phyloP scores from a whole-genome alignment of 2,797 vertebrate species.

The Cossypha heuglini region DNA sequence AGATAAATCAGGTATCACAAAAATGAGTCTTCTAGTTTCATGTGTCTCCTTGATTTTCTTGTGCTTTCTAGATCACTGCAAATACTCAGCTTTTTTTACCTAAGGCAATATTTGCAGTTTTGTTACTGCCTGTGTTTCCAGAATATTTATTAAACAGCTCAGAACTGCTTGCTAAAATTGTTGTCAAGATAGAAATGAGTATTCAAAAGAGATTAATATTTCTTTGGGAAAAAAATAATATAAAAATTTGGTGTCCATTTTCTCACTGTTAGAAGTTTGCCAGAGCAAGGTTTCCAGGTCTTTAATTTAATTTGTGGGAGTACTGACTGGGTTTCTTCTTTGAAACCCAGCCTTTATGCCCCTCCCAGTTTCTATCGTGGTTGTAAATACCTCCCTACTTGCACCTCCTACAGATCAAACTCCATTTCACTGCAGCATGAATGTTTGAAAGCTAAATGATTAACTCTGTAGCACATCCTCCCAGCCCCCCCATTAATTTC shows the following conservation, averaged over 20 bases:
- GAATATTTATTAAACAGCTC: neutral
- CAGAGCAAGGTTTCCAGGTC: neutral
- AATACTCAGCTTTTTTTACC: neutral
- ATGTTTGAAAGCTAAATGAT: neutral
- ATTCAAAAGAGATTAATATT: slow-evolving; percentile 2
- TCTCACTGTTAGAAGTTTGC: neutral
- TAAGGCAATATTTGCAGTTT: neutral
- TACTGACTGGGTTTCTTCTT: neutral
- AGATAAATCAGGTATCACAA: neutral
- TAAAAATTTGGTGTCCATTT: neutral
- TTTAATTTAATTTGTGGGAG: slow-evolving; percentile 40
- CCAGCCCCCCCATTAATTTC: neutral
- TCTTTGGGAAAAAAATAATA: neutral
- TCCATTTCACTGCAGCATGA: neutral
- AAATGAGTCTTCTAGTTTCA: neutral
- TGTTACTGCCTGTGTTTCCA: neutral
- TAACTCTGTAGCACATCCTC: too few relatives aligned
- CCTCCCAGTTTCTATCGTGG: neutral
- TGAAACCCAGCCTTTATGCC: neutral
- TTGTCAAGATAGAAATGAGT: slow-evolving; percentile 16
- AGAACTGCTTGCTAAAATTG: neutral
- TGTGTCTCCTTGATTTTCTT: neutral
- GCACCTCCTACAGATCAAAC: neutral
- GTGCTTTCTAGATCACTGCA: neutral
- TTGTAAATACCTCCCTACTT: neutral